Conservation (phyloP, 2,797 vertebrate species). For the Girardinus metallicus region DNA sequence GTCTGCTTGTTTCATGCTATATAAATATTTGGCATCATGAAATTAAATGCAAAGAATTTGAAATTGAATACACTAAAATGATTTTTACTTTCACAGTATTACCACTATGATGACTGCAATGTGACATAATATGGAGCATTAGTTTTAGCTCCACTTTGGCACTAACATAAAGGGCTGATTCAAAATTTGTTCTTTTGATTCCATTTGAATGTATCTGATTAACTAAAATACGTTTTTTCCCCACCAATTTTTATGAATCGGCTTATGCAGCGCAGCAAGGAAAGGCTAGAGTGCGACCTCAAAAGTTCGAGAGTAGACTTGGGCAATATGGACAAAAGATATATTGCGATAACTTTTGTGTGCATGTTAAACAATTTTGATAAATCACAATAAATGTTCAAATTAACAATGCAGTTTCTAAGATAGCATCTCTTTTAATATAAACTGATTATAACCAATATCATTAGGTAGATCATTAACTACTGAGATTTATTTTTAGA, state of each 20-base stretch:
- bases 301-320: background rate
- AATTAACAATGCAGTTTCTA: background rate
- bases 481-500: background rate
- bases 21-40: background rate
- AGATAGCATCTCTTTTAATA: background rate
- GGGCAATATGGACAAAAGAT: background rate
- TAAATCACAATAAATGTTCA: background rate
- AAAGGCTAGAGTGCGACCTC: too few species aligned
- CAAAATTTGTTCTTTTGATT: background rate
- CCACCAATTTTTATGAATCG: background rate
- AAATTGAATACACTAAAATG: background rate
- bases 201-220: background rate
- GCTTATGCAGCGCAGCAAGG: background rate
- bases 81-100: background rate
- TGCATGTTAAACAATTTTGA: background rate
- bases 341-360: background rate
- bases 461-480: background rate
- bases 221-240: too few species aligned
- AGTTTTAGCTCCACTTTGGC: background rate
- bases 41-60: background rate
- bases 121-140: background rate
- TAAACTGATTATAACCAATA: background rate
- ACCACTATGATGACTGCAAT: background rate
- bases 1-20: too few species aligned
- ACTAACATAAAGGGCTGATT: background rate